A percentile compares a stretch with the other conserved stretches of the same genome.
Evolutionary conservation across 2,888 invertebrate species (phyloP).

Genomic region (Flexamia atlantica): DNA sequence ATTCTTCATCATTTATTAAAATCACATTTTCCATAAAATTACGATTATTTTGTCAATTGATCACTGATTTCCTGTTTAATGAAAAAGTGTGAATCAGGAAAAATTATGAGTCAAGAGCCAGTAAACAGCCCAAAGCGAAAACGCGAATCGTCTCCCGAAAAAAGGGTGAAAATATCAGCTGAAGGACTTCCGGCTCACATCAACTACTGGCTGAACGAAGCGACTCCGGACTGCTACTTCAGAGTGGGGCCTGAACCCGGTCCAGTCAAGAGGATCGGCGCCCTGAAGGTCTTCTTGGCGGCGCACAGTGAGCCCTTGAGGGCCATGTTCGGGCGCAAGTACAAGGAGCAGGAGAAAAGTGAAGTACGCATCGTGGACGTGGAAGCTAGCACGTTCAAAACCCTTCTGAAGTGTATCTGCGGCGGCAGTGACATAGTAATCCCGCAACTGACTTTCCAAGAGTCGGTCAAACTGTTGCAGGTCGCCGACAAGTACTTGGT

Average conservation of each 20-base stretch:
- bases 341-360: neutral
- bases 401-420: neutral
- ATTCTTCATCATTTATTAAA: too few relatives aligned
- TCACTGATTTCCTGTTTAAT: too few relatives aligned
- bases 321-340: neutral
- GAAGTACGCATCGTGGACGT: neutral
- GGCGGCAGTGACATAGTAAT: neutral
- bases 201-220: neutral
- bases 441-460: neutral
- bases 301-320: constrained; percentile 13
- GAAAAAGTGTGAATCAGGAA: neutral
- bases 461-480: neutral
- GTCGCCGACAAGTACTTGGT: constrained; percentile 6
- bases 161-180: neutral
- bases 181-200: neutral
- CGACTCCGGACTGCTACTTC: neutral
- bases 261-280: neutral
- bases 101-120: constrained; percentile 3
- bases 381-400: neutral
- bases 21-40: too few relatives aligned
- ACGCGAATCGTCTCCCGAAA: neutral
- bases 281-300: neutral
- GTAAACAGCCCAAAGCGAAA: neutral
- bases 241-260: neutral
- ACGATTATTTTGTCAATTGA: too few relatives aligned